Conservation (phyloP, 2,113 vertebrate species). For the Fulica atra region DNA sequence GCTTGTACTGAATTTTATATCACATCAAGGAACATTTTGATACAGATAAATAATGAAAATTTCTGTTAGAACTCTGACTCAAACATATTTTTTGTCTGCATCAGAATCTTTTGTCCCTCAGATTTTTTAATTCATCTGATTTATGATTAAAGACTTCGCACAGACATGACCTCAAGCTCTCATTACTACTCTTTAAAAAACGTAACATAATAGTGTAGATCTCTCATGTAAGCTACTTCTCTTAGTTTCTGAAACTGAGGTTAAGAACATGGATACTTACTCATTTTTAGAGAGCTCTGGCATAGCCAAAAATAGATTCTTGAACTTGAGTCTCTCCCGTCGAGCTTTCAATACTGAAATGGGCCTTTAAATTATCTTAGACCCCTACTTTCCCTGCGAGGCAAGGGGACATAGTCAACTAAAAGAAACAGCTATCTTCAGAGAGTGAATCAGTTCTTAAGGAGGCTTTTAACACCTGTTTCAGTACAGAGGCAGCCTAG, state of each 20-base stretch:
- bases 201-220: background rate
- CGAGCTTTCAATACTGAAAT: background rate
- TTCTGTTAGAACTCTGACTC: background rate
- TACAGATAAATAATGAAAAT: background rate
- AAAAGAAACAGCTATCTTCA: background rate
- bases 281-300: background rate
- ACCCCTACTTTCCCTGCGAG: background rate
- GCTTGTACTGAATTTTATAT: background rate
- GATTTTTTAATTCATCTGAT: background rate
- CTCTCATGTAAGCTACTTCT: background rate
- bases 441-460: background rate
- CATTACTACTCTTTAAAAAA: background rate
- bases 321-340: background rate
- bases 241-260: background rate
- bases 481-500: background rate
- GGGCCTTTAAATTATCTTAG: constrained; percentile 2
- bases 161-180: background rate
- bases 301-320: background rate
- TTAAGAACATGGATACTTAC: background rate
- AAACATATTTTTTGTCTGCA: background rate
- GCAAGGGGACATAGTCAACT: background rate
- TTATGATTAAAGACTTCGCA: background rate
- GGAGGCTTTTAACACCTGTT: constrained; percentile 29
- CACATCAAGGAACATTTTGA: background rate
- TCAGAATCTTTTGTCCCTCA: background rate